Evolutionary conservation across 2,888 invertebrate genomes (phyloP).

Genomic region (Agrotis ipsilon): DNA sequence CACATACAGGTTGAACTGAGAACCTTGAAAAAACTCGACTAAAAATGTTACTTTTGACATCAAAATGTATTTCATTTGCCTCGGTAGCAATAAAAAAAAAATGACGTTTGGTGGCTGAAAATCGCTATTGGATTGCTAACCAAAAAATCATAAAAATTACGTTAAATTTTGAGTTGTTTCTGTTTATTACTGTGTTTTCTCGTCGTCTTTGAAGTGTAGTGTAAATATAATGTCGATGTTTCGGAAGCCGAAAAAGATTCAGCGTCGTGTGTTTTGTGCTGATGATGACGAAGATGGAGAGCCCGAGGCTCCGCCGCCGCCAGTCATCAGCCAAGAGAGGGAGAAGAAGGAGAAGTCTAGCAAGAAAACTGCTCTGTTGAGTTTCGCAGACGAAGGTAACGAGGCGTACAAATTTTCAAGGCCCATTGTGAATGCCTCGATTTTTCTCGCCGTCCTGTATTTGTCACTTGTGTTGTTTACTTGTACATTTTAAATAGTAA

Average conservation of each 20-base stretch:
- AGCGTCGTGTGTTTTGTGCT: conserved; percentile 94
- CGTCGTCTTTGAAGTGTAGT: conserved; percentile 24
- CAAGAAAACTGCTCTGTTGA: conserved; percentile 92
- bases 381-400: conserved; percentile 95
- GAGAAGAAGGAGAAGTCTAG: conserved; percentile 87
- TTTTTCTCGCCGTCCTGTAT: not conserved
- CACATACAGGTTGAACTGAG: no score
- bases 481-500: not conserved
- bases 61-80: no score
- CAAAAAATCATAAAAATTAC: conserved; percentile 7
- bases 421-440: conserved; percentile 16
- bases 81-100: conserved; percentile 30
- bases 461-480: conserved; percentile 19
- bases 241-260: conserved; percentile 96
- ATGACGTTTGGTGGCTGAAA: conserved; percentile 29
- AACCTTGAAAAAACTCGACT: no score
- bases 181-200: not conserved
- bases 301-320: conserved; percentile 88
- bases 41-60: no score
- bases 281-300: conserved; percentile 93
- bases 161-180: not conserved
- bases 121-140: conserved; percentile 12
- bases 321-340: conserved; percentile 81
- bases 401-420: conserved; percentile 24
- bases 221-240: conserved; percentile 94